Percentiles rank a stretch among this genome's conserved stretches.
These are phyloP conservation scores for Malurus leucopterus DNA, from an alignment of 2,797 vertebrate genomes.

Conservation along the genomic window DNA sequence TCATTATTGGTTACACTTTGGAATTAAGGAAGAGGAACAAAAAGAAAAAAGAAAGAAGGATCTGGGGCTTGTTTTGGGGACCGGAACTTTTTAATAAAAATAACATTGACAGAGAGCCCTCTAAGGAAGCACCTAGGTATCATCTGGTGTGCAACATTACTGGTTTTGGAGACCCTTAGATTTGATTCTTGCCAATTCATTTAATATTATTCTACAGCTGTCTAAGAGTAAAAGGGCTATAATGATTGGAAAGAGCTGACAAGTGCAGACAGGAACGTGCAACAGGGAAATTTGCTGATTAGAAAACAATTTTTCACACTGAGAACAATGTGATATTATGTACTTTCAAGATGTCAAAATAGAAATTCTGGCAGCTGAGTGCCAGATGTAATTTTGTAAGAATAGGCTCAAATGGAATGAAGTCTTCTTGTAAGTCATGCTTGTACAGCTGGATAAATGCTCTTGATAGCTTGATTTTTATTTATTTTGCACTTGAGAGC, in stretches of 20 bases:
- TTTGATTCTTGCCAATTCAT: background rate
- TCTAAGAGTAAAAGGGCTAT: background rate
- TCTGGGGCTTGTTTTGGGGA: background rate
- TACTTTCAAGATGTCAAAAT: background rate
- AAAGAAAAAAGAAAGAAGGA: background rate
- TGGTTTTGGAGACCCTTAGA: background rate
- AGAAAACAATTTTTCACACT: background rate
- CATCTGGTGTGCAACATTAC: background rate
- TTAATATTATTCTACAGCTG: background rate
- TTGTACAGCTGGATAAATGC: background rate
- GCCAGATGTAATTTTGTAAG: constrained; percentile 10
- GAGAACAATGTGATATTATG: background rate
- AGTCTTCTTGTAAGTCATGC: background rate
- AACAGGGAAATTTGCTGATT: constrained; percentile 7
- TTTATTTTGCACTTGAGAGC: background rate
- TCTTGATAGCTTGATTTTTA: background rate
- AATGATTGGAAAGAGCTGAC: background rate
- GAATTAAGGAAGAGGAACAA: background rate
- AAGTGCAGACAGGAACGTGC: background rate
- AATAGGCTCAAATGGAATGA: background rate
- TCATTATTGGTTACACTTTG: background rate
- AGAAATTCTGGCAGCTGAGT: constrained; percentile 14
- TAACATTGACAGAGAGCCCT: background rate
- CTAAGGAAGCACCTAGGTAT: background rate
- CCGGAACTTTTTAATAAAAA: background rate